Conservation (phyloP, 2,888 invertebrate genomes). For the Sycophila texana region DNA sequence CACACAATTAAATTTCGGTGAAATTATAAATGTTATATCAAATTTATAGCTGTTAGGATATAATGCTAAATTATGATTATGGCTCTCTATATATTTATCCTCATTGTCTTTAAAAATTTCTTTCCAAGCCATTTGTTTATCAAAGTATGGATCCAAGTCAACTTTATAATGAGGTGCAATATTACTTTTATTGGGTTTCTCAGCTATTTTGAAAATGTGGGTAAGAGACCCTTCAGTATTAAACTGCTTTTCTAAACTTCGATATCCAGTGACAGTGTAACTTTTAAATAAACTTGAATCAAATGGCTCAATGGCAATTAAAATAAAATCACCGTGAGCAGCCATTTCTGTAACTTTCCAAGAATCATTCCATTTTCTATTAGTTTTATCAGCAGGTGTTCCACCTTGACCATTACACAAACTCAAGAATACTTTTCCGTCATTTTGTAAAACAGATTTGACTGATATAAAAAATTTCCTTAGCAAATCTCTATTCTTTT, state of each 20-base stretch:
- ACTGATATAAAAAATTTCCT: constrained; percentile 76
- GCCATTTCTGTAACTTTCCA: constrained; percentile 80
- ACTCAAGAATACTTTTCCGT: constrained; percentile 74
- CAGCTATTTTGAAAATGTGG: constrained; percentile 67
- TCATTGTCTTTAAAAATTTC: constrained; percentile 40
- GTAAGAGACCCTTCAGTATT: constrained; percentile 69
- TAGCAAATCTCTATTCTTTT: constrained; percentile 77
- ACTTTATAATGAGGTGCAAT: constrained; percentile 59
- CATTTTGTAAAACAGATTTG: constrained; percentile 70
- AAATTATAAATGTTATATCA: constrained; percentile 69
- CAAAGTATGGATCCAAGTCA: constrained; percentile 50
- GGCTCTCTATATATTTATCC: constrained; percentile 1
- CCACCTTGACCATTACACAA: constrained; percentile 79
- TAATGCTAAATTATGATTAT: constrained; percentile 32
- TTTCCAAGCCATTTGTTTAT: constrained; percentile 58
- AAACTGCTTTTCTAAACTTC: constrained; percentile 73
- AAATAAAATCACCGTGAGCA: constrained; percentile 75
- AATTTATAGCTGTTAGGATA: constrained; percentile 66
- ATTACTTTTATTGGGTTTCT: constrained; percentile 56
- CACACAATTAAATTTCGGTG: constrained; percentile 59
- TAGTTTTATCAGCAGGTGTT: constrained; percentile 73
- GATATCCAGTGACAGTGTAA: constrained; percentile 76
- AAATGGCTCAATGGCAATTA: constrained; percentile 74
- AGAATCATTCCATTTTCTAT: constrained; percentile 77
- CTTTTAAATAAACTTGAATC: constrained; percentile 66